Conservation (phyloP, 2,888 invertebrate genomes). For the Pollenia labialis region DNA sequence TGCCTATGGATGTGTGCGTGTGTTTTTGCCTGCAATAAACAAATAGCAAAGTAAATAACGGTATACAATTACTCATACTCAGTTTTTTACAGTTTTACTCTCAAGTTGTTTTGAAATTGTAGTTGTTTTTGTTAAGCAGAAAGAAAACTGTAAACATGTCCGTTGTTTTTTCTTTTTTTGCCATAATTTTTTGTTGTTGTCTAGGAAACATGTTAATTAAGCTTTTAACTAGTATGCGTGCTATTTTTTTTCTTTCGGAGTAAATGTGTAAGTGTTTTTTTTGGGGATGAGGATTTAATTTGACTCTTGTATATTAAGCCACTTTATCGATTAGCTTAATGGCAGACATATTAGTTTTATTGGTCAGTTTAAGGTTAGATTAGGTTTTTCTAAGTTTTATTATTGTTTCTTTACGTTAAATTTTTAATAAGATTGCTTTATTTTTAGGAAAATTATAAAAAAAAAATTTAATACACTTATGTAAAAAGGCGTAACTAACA, state of each 20-base stretch:
- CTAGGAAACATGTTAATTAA: constrained; percentile 76
- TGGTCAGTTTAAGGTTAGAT: constrained; percentile 48
- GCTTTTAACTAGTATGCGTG: constrained; percentile 60
- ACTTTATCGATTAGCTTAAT: constrained; percentile 73
- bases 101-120: constrained; percentile 19
- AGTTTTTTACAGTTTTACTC: background rate
- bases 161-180: constrained; percentile 28
- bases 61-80: constrained; percentile 8
- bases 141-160: constrained; percentile 5
- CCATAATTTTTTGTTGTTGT: constrained; percentile 61
- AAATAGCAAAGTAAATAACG: constrained; percentile 35
- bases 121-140: background rate
- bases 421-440: constrained; percentile 26
- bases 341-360: constrained; percentile 67
- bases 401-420: constrained; percentile 7
- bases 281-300: constrained; percentile 64
- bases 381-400: constrained; percentile 20
- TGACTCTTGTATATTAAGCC: constrained; percentile 71
- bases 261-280: background rate
- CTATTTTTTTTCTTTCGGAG: background rate
- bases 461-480: too few relatives aligned
- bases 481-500: too few relatives aligned
- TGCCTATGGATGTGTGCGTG: background rate
- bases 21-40: background rate
- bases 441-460: background rate